phyloP scores from a whole-genome alignment of 2,888 invertebrate genomes.

The Formica aserva region DNA sequence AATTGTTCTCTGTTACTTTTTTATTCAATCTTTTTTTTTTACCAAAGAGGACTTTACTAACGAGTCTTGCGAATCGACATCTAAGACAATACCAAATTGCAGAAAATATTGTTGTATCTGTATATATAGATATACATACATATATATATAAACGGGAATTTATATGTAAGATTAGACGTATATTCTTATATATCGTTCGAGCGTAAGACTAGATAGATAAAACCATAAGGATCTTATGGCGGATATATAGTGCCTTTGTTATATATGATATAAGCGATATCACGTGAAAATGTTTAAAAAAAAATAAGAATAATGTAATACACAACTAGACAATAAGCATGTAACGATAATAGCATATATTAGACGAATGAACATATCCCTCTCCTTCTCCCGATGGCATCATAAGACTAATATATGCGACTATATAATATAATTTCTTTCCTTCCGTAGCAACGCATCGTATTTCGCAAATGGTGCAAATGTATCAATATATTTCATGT shows the following conservation, averaged over 20 bases:
- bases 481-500: slow-evolving; percentile 47
- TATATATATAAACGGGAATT: neutral
- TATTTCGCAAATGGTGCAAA: neutral
- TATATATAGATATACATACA: neutral
- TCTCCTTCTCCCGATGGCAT: neutral
- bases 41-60: slow-evolving; percentile 34
- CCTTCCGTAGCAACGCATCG: neutral
- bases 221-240: slow-evolving; percentile 10
- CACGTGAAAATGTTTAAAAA: slow-evolving; percentile 2
- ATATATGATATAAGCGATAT: neutral
- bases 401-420: slow-evolving; percentile 14
- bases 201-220: neutral
- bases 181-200: neutral
- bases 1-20: neutral
- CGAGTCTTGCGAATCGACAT: neutral
- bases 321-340: slow-evolving; percentile 17
- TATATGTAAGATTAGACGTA: neutral
- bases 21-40: slow-evolving; percentile 12
- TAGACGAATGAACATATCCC: slow-evolving; percentile 23
- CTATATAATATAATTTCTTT: neutral
- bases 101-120: slow-evolving; percentile 32
- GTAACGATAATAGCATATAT: slow-evolving; percentile 4
- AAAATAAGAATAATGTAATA: slow-evolving; percentile 23
- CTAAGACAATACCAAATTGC: slow-evolving; percentile 30
- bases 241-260: slow-evolving; percentile 11